Base-by-base conservation (phyloP, 2,113 vertebrate species). In the Acrocephalus kingi region DNA sequence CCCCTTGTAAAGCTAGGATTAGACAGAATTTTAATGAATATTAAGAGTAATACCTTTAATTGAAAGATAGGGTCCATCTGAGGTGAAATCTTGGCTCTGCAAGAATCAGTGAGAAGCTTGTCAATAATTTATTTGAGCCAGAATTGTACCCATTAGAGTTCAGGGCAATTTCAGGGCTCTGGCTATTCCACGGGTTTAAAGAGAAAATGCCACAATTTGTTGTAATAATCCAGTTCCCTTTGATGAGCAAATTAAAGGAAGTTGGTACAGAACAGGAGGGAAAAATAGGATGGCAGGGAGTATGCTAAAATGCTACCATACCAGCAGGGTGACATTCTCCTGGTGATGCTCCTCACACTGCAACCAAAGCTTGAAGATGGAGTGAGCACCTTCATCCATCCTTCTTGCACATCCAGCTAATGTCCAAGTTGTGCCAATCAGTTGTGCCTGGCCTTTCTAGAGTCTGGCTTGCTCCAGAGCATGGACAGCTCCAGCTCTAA, bases 11-110 rank as follows among this genome's bases (percentile, higher is more conserved):
- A 85, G 46, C 54, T 71, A 79, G 55, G 74, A 94, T 80, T 90
- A 91, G 86, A 93, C 46, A 73, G 78, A 63, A 82, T 91, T 95
- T 91, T 95, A 94, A 92, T 94, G 52, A 68, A 43, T 87, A 92
- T 88, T 89, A 74, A 72, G 54, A 82, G 74, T 82, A 92, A 92
- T 90, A 80, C 49, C 58, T 93, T 85, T 89, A 83, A 90, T 73
- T 94, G 91, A 95, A 96, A 96, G 46, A 94, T 55, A 85, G 82
- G 8, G 27, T 87, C 54, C 4, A 1, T 91, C 78, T 93, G 81
- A 94, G 55, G 76, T 87, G 55, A 93, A 90, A 89, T 93, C 87
- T 87, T 76, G 49, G 62, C 81, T 72, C 84, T 10, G 13, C 91
- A 62, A 80, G 66, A 89, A 71, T 51, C 46, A 55, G 30, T 41